Percentiles rank a stretch among this genome's conserved stretches.
phyloP scores from a whole-genome alignment of 2,888 invertebrate species.

The Tanaodytes sp. region DNA sequence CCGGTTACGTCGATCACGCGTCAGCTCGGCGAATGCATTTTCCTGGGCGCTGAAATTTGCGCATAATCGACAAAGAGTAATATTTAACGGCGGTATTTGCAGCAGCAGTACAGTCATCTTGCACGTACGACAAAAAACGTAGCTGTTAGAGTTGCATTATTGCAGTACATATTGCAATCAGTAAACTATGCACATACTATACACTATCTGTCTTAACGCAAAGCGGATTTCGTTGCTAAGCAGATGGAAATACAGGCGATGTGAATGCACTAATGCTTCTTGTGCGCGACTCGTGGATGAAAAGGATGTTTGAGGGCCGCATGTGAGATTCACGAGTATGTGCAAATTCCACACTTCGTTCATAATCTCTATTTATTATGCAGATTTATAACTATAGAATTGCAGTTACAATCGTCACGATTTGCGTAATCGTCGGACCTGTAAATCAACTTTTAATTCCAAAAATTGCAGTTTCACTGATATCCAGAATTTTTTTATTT shows the following conservation, averaged over 20 bases:
- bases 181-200: constrained; percentile 55
- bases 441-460: no score
- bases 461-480: no score
- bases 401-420: no score
- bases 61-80: constrained; percentile 54
- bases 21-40: constrained; percentile 50
- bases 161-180: constrained; percentile 56
- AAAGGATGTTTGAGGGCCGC: constrained; percentile 33
- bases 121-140: constrained; percentile 47
- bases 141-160: constrained; percentile 48
- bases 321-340: constrained; percentile 17
- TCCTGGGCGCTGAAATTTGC: constrained; percentile 43
- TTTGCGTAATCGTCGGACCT: no score
- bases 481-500: no score
- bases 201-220: constrained; percentile 65
- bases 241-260: constrained; percentile 66
- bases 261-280: constrained; percentile 66
- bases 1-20: constrained; percentile 50
- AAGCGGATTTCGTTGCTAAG: constrained; percentile 70
- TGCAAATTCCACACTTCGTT: constrained; percentile 30
- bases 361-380: constrained; percentile 25
- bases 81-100: constrained; percentile 40
- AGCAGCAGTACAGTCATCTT: constrained; percentile 32
- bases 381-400: constrained; percentile 20
- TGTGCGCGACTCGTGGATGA: constrained; percentile 53